Evolutionary conservation across 2,113 vertebrate species (phyloP), one percentile per base, ranked within the genome.

Genomic region (Nyctereutes procyonoides): DNA sequence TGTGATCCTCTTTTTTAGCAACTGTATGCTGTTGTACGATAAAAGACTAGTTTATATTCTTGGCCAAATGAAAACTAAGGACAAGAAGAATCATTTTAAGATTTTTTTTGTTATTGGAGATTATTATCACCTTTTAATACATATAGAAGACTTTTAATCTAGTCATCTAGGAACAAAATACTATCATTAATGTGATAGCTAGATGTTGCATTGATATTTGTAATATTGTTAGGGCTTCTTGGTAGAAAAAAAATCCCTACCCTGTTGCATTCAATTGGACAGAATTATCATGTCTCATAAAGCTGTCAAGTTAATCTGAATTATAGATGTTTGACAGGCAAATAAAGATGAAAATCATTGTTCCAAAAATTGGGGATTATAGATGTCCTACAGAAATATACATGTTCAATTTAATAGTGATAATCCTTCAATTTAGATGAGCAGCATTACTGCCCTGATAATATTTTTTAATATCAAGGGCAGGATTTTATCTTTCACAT

Each of bases 341-440:
- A 97, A 95, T 92, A 88, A 88, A 95, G 96, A 94, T 96, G 84
- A 97, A 97, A 97, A 94, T 97, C 93, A 90, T 88, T 96, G 76
- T 96, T 93, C 77, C 90, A 32, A 84, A 98, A 95, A 96, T 82
- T 96, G 84, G 56, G 73, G 95, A 97, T 97, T 97, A 96, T 90
- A 86, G 84, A 96, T 90, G 32, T 94, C 58, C 58, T 92, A 93
- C 65, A 77, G 85, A 97, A 96, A 96, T 95, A 90, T 88, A 85
- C n/a, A 69, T 95, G 69, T 95, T 67, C 69, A 97, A 83, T 92
- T 96, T 98, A 90, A 92, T 95, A 93, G 53, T 63, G 65, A 95
- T 97, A 97, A 98, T 97, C 96, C 94, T 95, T 96, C 96, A 93
- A 95, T 97, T 98, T 96, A 92, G 83, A 96, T 95, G 96, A 97